Evolutionary conservation across 2,888 invertebrate species (phyloP), one percentile per base, ranked within the genome.

Genomic region (Spicauda simplicius): DNA sequence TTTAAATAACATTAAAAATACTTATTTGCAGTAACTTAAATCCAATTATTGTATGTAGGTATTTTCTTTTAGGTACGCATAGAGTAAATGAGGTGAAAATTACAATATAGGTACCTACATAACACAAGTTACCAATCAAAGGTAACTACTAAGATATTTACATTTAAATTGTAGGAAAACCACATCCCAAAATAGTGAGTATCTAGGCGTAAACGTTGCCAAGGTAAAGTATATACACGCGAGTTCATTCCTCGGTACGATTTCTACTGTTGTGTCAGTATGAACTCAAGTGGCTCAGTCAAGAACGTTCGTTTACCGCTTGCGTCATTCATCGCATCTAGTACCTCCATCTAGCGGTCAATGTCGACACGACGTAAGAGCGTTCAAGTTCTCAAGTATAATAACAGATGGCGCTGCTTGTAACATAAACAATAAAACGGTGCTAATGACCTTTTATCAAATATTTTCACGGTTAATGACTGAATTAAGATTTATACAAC

Each of bases 251-350:
- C 72, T 76, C 79, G 80, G 74, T 76, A 74, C 76, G 77, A 77
- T 76, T 77, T 77, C 76, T 74, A 76, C 73, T 74, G 79, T 79
- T 77, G 80, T 83, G 81, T 85, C 81, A 79, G 77, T 78, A 77
- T 87, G 91, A 91, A 92, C 91, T 88, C 90, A 79, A 79, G 79
- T 79, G 70, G 81, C 80, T 81, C 89, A 91, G 92, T 93, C 92
- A 92, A 92, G 93, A 90, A 91, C 93, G 92, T 93, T 93, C 93
- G 84, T 93, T 92, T 89, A 93, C 92, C 92, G 90, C 84, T 81
- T 77, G 80, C 87, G 86, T 86, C 86, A 88, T 80, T 80, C 76
- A 77, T 72, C 76, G 77, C 79, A 76, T 83, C 87, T 74, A 85
- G 81, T 90, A 83, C 83, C 85, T 84, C 92, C 92, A 91, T 85